These are phyloP conservation scores for Erynnis tages DNA, from an alignment of 2,888 invertebrate genomes.

Conservation along the genomic window DNA sequence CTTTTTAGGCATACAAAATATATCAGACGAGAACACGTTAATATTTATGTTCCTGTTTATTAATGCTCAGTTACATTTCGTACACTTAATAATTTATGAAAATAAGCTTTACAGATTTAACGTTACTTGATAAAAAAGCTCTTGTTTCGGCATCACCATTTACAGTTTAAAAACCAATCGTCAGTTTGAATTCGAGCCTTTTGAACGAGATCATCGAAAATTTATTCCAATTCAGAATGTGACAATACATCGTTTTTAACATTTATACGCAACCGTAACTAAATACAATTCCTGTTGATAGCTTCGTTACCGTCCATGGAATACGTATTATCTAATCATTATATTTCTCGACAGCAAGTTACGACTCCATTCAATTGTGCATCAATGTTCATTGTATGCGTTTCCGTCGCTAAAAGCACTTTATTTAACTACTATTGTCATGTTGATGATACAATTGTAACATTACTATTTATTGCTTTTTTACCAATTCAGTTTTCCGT, in stretches of 20 bases:
- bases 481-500: neutral
- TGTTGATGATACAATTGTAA: conserved; percentile 16
- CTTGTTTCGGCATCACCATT: too few species aligned
- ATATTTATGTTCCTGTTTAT: too few species aligned
- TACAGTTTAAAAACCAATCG: too few species aligned
- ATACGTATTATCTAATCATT: conserved; percentile 24
- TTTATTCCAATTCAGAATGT: conserved; percentile 1
- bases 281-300: conserved; percentile 11
- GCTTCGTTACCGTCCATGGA: conserved; percentile 4
- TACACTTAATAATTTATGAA: too few species aligned
- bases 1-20: too few species aligned
- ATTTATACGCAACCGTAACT: neutral
- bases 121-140: too few species aligned
- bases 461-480: conserved; percentile 6
- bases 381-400: conserved; percentile 39
- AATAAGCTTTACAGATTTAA: too few species aligned
- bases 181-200: too few species aligned
- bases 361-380: conserved; percentile 34
- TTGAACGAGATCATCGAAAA: neutral
- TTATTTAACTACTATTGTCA: conserved; percentile 34
- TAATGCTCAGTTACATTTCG: too few species aligned
- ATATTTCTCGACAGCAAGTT: conserved; percentile 13
- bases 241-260: conserved; percentile 5
- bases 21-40: too few species aligned
- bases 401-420: conserved; percentile 38